Evolutionary conservation across 2,797 vertebrate species (phyloP), one percentile per base, ranked within the genome.

Genomic region (Trachurus trachurus): DNA sequence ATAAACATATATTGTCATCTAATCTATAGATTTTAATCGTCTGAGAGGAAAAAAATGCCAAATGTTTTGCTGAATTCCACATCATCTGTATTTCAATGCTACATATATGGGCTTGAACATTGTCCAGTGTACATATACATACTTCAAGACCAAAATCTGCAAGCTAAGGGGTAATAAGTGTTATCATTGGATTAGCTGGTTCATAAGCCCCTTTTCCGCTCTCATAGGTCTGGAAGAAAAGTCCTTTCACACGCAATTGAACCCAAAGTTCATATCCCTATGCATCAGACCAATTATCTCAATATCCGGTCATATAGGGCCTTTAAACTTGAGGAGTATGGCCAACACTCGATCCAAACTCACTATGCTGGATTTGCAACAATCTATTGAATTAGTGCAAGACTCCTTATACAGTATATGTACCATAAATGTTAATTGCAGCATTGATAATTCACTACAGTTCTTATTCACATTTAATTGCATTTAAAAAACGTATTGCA

Each of bases 181-280:
- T 91, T 87, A 92, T 92, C 71, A 87, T 85, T 90, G 83, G 88
- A 93, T 94, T 92, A 91, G 71, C 84, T 89, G 88, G 50, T 80
- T 89, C 87, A 88, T 91, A 85, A 91, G 64, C 74, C 72, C 70
- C 61, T 68, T 85, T 90, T 93, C 85, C 73, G 76, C 89, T 89
- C 78, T 81, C 82, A 83, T 80, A 62, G 75, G 70, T 78, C 87
- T 85, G 88, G 85, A 89, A 90, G 71, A 82, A 92, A 91, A 88
- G 81, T 87, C 66, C 62, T 88, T 91, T 91, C 82, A 87, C 90
- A 91, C 68, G 47, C 76, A 88, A 88, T 82, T 90, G 75, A 90
- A 85, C 83, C 76, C 80, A 89, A 85, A 90, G 81, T 89, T 88
- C 69, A 90, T 74, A 87, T 90, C 86, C 82, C 50, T 68, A 47